Base-by-base conservation (phyloP, 1,140 invertebrate genomes). In the Drosophila setifemur region DNA sequence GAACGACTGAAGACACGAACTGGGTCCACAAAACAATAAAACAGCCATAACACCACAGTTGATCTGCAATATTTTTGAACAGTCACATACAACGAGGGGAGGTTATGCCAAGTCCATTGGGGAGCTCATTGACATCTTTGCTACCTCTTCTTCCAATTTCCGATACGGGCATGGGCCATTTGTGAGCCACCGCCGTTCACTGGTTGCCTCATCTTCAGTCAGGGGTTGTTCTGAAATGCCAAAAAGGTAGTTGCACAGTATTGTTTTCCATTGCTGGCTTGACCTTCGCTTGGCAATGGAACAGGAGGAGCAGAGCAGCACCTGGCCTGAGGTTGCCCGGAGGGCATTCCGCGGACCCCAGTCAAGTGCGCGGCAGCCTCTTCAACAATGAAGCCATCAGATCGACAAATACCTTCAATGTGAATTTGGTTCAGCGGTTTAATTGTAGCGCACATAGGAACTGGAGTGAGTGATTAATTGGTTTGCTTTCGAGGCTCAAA, bases 371-470 rank as follows among this genome's bases (percentile, higher is more conserved):
- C 48, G 39, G 33, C 48, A 57, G 55, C 50, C 69, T 70, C 81
- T 85, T 79, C 64, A 83, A 83, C 64, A 86, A 83, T 85, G 60
- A 85, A 85, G 79, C 78, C 74, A 83, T 83, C 78, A 83, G 73
- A 78, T 67, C 53, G 53, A 71, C 67, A 33, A 61, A 60, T 85
- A 48, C 58, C 63, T 85, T 60, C 58, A 85, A 78, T 85, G 57
- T 57, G 70, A 64, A 76, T 85, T 70, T 61, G 79, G 69, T 70
- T 67, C 73, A 83, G 66, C 68, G 74, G 53, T 57, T 71, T 35
- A 68, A 55, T 64, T 69, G 79, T 83, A 82, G 66, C 53, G 76
- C 71, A 70, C 53, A 85, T 74, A 67, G 79, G 71, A 83, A 85
- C 77, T 74, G 68, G 64, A 63, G 54, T 53, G 55, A 48, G 61